These are phyloP conservation scores for Pipa parva DNA, from an alignment of 2,113 vertebrate species.

Conservation along the genomic window DNA sequence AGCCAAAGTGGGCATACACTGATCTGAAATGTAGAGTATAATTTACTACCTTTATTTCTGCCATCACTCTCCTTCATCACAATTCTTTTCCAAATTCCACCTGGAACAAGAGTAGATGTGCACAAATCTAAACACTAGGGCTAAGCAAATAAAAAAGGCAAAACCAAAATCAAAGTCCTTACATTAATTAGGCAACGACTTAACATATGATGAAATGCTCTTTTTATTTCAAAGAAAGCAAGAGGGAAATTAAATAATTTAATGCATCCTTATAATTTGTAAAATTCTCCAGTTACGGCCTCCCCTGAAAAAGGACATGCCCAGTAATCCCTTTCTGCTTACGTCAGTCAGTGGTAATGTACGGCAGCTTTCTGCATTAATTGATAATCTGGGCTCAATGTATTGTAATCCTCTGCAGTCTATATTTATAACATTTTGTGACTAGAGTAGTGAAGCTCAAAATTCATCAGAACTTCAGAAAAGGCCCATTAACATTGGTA, in stretches of 20 bases:
- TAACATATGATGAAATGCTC: background rate
- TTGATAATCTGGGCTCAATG: slow-evolving; percentile 8
- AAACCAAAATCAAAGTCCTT: background rate
- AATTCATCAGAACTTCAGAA: too few species aligned
- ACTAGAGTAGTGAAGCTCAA: too few species aligned
- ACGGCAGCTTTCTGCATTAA: slow-evolving; percentile 8
- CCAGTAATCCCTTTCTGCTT: slow-evolving; percentile 8
- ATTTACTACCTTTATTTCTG: background rate
- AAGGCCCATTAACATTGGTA: too few species aligned
- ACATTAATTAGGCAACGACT: too few species aligned
- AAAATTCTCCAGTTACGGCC: background rate
- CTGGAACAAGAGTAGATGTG: background rate
- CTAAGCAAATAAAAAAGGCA: background rate
- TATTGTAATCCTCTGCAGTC: background rate
- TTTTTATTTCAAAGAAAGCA: background rate
- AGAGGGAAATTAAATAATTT: background rate
- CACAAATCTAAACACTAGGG: background rate
- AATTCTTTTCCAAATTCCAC: slow-evolving; percentile 1
- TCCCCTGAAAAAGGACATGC: background rate
- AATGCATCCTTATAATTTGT: too few species aligned
- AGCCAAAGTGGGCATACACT: background rate
- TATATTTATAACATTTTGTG: too few species aligned
- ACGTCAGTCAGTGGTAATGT: slow-evolving; percentile 1
- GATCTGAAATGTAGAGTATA: background rate
- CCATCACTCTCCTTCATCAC: slow-evolving; percentile 1